Conservation (phyloP, 2,888 invertebrate genomes). For the Crepidodera aurea region DNA sequence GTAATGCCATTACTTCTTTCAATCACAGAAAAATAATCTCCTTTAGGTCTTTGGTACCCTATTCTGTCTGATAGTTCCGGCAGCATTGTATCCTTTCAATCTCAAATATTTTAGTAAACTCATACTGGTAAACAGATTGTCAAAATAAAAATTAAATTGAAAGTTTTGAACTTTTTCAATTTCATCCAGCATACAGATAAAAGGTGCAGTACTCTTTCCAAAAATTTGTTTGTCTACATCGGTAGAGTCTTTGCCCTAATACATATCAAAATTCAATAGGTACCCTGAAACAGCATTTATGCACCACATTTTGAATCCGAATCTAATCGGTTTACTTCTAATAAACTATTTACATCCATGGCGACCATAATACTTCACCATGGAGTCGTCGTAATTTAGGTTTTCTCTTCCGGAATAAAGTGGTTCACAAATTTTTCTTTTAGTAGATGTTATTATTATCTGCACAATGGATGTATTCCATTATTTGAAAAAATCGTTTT, state of each 20-base stretch:
- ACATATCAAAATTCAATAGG: not conserved
- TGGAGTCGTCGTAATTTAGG: not conserved
- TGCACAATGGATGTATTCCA: conserved; percentile 18
- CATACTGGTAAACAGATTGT: conserved; percentile 47
- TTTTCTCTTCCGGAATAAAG: conserved; percentile 5
- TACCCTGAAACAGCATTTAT: conserved; percentile 1
- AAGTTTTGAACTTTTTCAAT: conserved; percentile 13
- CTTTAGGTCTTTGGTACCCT: conserved; percentile 29
- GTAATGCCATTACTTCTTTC: conserved; percentile 33
- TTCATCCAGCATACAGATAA: conserved; percentile 30
- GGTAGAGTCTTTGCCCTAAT: conserved; percentile 24
- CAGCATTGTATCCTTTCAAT: conserved; percentile 38
- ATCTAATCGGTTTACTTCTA: conserved; percentile 5
- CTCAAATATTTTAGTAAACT: conserved; percentile 40
- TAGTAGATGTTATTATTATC: conserved; percentile 13
- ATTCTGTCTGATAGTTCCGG: conserved; percentile 44
- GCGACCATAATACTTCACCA: conserved; percentile 5
- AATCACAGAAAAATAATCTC: conserved; percentile 13
- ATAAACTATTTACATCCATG: conserved; percentile 1
- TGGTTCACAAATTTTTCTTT: conserved; percentile 13
- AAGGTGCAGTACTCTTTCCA: conserved; percentile 27
- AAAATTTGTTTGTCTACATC: conserved; percentile 11
- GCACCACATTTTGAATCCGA: conserved; percentile 13
- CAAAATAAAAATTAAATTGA: no score
- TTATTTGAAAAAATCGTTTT: conserved; percentile 7